Percentiles rank a stretch among this genome's conserved stretches.
Evolutionary conservation across 2,797 vertebrate genomes (phyloP).

Genomic region (Diplodus sargus): DNA sequence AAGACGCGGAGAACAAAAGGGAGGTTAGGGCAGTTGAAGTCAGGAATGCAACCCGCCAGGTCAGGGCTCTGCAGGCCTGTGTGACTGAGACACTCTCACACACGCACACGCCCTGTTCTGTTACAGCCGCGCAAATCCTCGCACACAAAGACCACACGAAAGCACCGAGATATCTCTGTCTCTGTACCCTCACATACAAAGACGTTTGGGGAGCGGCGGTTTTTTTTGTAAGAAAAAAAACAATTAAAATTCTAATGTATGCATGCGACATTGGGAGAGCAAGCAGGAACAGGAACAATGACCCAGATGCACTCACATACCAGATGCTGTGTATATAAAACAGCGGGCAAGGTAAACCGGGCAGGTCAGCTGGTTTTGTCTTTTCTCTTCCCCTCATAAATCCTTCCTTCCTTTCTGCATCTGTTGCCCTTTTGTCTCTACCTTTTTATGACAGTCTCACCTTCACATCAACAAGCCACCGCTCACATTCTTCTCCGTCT

Average conservation of each 20-base stretch:
- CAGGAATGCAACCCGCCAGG: conserved; percentile 79
- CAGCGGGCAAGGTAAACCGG: conserved; percentile 30
- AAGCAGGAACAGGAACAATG: conserved; percentile 41
- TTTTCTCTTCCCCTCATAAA: conserved; percentile 36
- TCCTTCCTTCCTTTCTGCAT: conserved; percentile 26
- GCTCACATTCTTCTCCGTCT: conserved; percentile 33
- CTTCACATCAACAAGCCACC: conserved; percentile 12
- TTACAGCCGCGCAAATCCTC: conserved; percentile 46
- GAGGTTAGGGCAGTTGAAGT: conserved; percentile 71
- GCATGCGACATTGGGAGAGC: conserved; percentile 25
- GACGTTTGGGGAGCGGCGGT: conserved; percentile 36
- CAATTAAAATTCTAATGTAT: conserved; percentile 26
- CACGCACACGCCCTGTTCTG: conserved; percentile 54
- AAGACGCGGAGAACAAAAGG: conserved; percentile 70
- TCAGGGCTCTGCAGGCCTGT: conserved; percentile 55
- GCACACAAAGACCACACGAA: conserved; percentile 52
- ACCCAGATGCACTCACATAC: conserved; percentile 16
- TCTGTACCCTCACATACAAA: conserved; percentile 15
- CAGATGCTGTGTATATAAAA: conserved; percentile 40
- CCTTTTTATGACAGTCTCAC: conserved; percentile 22
- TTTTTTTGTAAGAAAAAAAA: conserved; percentile 25
- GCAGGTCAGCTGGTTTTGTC: conserved; percentile 31
- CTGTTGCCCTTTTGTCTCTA: conserved; percentile 38
- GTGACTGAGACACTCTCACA: conserved; percentile 50
- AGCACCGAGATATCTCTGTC: conserved; percentile 13